Base-by-base conservation (phyloP, 2,888 invertebrate genomes). In the Barypeithes pellucidus region DNA sequence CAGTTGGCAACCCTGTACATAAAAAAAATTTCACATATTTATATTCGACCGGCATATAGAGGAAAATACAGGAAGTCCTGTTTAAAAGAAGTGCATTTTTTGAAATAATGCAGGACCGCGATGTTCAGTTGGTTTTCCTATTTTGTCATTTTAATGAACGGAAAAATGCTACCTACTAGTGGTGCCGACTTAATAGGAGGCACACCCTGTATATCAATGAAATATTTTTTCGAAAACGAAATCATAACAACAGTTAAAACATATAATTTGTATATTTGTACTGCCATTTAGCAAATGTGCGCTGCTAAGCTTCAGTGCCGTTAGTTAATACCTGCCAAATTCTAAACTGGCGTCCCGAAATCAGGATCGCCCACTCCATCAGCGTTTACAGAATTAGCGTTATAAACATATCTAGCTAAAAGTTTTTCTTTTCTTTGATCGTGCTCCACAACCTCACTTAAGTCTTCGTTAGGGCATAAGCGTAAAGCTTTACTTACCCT, bases 351-450 rank as follows among this genome's bases (percentile, higher is more conserved):
- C 3, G 91, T 91, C 77, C 91, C 91, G 84, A 91, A 91, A 86
- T 90, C 91, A 0, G 91, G 91, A 85, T 91, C 91, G 0, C 91
- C 91, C 79, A 90, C 89, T 52, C 91, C 91, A 76, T 88, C 88
- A 2, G 85, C 85, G 72, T 83, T 84, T 63, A 84, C 76, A 67
- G 84, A 83, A 78, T 85, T 86, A 18, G 86, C 84, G 76, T 86
- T 86, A 77, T 86, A 86, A 57, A 87, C 87, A 76, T 87, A 87
- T 73, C 86, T 82, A 70, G 86, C 86, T 75, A 86, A 79, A 41
- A 87, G 78, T 79, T 86, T 86, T 76, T 87, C 87, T 67, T 85
- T 84, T 47, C 84, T 83, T 67, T 85, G 84, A 67, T 86, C 85
- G 68, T 79, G 82, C 24, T 81, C 80, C 16, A 83, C 81, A 67